Base-by-base conservation (phyloP, 2,113 vertebrate genomes). In the Centropristis striata region DNA sequence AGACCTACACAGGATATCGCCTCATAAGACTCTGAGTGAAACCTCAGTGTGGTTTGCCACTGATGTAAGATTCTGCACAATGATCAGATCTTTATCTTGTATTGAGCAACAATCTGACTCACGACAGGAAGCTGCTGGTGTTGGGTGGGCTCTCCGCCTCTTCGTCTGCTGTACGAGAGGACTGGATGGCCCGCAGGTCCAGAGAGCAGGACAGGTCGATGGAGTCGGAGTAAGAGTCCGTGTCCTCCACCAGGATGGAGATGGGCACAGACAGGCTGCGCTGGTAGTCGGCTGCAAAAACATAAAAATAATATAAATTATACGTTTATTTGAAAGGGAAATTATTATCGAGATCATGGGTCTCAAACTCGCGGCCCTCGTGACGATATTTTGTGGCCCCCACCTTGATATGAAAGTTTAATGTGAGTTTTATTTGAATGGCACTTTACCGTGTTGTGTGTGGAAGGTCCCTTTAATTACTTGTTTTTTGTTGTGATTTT, bases 211-310 rank as follows among this genome's bases (percentile, higher is more conserved):
- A 90, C 65, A 94, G 77, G 53, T 95, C 94, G 14, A 77, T 42
- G 0, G 69, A 89, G 21, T 67, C 84, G 0, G 78, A 59, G 75
- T 77, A 86, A 0, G 64, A 77, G 65, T 92, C 89, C 0, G 84
- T 85, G 71, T 95, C 93, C 75, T 95, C 94, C 68, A 94, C 91
- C 2, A 69, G 60, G 58, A 93, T 87, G 46, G 86, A 74, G 66
- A 94, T 47, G 0, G 95, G 95, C 5, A 95, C 94, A 5, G 95
- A 96, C 65, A 96, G 32, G 71, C 95, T 96, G 53, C 95, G 92
- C 0, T 95, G 91, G 81, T 92, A 95, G 23, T 96, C 95, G 7
- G 75, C 94, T 94, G 83, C 21, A 76, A 75, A 72, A 75, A n/a
- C n/a, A n/a, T n/a, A n/a, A n/a, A n/a, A n/a, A n/a, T n/a, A n/a